Conservation (phyloP, 2,888 invertebrate species). For the Ophonus ardosiacus region DNA sequence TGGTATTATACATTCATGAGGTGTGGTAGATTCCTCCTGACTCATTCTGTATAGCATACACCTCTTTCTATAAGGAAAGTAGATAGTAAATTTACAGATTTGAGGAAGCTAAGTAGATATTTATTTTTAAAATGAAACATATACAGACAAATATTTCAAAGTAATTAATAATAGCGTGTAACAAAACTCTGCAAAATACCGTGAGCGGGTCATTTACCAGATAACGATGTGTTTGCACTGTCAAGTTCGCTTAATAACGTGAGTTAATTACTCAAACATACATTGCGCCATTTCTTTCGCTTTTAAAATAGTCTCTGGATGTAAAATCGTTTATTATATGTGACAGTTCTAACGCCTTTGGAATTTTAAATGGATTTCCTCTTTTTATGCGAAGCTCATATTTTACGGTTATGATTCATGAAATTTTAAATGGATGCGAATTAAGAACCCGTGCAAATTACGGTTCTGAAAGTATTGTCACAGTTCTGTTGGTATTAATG, state of each 20-base stretch:
- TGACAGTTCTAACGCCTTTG: slow-evolving; percentile 1
- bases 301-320: slow-evolving; percentile 20
- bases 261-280: slow-evolving; percentile 37
- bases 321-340: slow-evolving; percentile 27
- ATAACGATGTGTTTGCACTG: slow-evolving; percentile 1
- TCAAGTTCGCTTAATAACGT: background rate
- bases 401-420: slow-evolving; percentile 22
- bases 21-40: too few species aligned
- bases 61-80: too few species aligned
- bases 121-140: too few species aligned
- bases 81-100: too few species aligned
- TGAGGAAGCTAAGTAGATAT: too few species aligned
- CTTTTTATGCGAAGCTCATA: background rate
- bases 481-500: background rate
- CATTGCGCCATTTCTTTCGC: slow-evolving; percentile 14
- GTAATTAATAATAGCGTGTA: too few species aligned
- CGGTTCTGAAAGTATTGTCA: background rate
- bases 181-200: too few species aligned
- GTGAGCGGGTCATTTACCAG: background rate
- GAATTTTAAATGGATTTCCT: slow-evolving; percentile 6
- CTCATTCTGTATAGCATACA: too few species aligned
- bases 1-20: too few species aligned
- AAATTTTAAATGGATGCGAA: background rate
- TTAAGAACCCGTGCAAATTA: background rate
- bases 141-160: too few species aligned